Conservation (phyloP, 2,797 vertebrate genomes). For the Microchirus variegatus region DNA sequence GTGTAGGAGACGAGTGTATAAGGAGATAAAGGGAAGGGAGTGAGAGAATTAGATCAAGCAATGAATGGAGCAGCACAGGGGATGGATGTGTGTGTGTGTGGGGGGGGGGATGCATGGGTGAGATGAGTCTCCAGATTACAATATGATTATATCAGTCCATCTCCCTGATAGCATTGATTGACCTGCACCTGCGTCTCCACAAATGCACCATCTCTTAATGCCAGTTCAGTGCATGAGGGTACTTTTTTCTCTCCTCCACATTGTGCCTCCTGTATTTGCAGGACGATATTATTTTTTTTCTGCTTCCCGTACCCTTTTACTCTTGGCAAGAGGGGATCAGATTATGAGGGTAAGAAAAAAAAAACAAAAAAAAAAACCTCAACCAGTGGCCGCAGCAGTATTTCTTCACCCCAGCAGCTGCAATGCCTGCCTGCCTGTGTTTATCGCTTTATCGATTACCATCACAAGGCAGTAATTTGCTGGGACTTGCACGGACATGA, state of each 20-base stretch:
- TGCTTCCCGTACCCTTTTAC: conserved; percentile 4
- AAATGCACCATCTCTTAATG: conserved; percentile 20
- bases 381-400: conserved; percentile 59
- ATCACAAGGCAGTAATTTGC: conserved; percentile 82
- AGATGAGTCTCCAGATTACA: conserved; percentile 66
- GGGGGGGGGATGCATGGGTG: conserved; percentile 10
- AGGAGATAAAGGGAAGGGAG: conserved; percentile 61
- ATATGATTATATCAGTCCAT: conserved; percentile 71
- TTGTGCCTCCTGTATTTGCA: conserved; percentile 6
- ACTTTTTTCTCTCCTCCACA: conserved; percentile 34
- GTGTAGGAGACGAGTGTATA: conserved; percentile 38
- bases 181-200: conserved; percentile 61
- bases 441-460: conserved; percentile 81
- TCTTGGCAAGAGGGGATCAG: conserved; percentile 40
- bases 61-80: conserved; percentile 53
- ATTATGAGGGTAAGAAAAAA: conserved; percentile 18
- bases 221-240: not conserved
- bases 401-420: conserved; percentile 69
- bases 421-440: conserved; percentile 63
- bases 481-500: conserved; percentile 79
- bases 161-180: conserved; percentile 66
- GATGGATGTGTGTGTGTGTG: no score
- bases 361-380: conserved; percentile 28
- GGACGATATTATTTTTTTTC: conserved; percentile 27
- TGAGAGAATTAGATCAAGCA: conserved; percentile 60